A percentile compares a stretch with the other conserved stretches of the same genome.
These are phyloP conservation scores for Nymphalis urticae DNA, from an alignment of 2,888 invertebrate species.

Conservation along the genomic window DNA sequence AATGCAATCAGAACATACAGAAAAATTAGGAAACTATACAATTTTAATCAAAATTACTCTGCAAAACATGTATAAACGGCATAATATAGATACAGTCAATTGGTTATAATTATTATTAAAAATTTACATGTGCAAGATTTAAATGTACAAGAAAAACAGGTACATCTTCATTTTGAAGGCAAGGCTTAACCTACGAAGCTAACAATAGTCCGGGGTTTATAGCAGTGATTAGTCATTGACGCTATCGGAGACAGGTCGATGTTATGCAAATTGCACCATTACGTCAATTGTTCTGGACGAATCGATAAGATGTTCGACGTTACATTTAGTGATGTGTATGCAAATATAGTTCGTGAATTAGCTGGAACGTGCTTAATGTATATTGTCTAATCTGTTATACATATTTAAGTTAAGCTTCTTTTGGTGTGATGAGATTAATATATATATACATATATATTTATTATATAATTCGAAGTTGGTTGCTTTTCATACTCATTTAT, in stretches of 20 bases:
- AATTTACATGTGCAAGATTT: too few relatives aligned
- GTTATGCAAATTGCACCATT: constrained; percentile 37
- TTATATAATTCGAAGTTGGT: too few relatives aligned
- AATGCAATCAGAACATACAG: too few relatives aligned
- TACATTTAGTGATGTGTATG: constrained; percentile 4
- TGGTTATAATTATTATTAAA: too few relatives aligned
- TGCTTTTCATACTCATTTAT: too few relatives aligned
- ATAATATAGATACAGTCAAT: too few relatives aligned
- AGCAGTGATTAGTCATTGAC: constrained; percentile 29
- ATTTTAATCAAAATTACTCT: too few relatives aligned
- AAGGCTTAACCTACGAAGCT: constrained; percentile 15
- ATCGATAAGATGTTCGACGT: constrained; percentile 24
- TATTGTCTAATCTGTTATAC: neutral
- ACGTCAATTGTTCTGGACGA: constrained; percentile 33
- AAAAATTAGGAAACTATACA: too few relatives aligned
- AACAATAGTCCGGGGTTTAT: constrained; percentile 23
- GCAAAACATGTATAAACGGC: too few relatives aligned
- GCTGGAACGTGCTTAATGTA: neutral
- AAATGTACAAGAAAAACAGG: neutral
- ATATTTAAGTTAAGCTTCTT: too few relatives aligned
- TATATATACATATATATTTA: too few relatives aligned
- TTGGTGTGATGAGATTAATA: too few relatives aligned
- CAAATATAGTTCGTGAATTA: constrained; percentile 10
- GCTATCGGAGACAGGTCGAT: constrained; percentile 27
- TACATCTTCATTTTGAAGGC: neutral